A percentile compares a stretch with the other conserved stretches of the same genome.
Evolutionary conservation across 1,140 invertebrate genomes (phyloP).

Genomic region (Zeugodacus cucurbitae): DNA sequence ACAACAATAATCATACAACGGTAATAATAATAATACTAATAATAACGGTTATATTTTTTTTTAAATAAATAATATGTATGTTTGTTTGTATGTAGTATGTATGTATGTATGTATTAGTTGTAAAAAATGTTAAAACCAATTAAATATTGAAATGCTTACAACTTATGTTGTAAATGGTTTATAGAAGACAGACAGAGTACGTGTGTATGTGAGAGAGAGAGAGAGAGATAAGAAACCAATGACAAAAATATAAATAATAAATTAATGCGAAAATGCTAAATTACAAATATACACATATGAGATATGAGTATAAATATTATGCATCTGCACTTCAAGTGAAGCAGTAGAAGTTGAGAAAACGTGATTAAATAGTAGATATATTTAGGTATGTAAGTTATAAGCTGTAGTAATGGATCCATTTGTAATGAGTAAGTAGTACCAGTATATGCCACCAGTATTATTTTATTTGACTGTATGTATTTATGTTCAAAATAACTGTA

Average conservation of each 20-base stretch:
- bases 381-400: not conserved
- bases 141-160: not conserved
- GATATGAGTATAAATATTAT: not conserved
- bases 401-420: conserved; percentile 15
- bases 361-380: not conserved
- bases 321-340: conserved; percentile 1
- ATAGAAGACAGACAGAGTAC: not conserved
- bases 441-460: not conserved
- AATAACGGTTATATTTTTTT: not conserved
- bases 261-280: too few relatives aligned
- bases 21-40: not conserved
- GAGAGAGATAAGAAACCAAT: not conserved
- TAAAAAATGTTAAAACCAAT: not conserved
- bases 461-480: not conserved
- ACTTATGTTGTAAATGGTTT: not conserved
- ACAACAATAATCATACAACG: not conserved
- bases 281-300: not conserved
- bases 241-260: not conserved
- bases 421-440: not conserved
- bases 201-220: too few relatives aligned
- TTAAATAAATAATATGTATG: conserved; percentile 18
- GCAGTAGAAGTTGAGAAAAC: not conserved
- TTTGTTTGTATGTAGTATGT: not conserved
- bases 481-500: not conserved
- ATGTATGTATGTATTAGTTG: not conserved